Percentiles rank a stretch among this genome's conserved stretches.
phyloP scores from a whole-genome alignment of 2,797 vertebrate genomes.

The Austrolebias charrua region DNA sequence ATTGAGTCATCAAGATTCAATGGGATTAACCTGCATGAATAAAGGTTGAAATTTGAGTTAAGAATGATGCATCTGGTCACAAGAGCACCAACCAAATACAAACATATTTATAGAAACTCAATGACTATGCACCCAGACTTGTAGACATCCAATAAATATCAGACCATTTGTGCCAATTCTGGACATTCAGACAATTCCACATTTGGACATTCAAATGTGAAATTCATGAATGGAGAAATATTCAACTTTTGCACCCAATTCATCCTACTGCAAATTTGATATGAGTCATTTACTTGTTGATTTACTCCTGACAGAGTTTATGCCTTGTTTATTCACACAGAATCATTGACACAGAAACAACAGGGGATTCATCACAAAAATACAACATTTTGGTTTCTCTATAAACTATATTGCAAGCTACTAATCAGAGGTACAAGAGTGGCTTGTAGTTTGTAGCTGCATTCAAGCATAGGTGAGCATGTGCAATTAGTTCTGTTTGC shows the following conservation, averaged over 20 bases:
- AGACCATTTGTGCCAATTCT: constrained; percentile 37
- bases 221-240: constrained; percentile 76
- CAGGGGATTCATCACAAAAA: constrained; percentile 28
- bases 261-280: constrained; percentile 76
- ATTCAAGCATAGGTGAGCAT: constrained; percentile 16
- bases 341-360: constrained; percentile 57
- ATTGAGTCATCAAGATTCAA: too few relatives aligned
- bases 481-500: constrained; percentile 23
- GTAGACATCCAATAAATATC: constrained; percentile 24
- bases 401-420: constrained; percentile 47
- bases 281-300: constrained; percentile 69
- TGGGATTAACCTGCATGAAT: too few relatives aligned
- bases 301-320: constrained; percentile 64
- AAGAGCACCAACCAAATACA: too few relatives aligned
- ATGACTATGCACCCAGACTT: constrained; percentile 1
- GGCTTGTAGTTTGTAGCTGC: constrained; percentile 8
- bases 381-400: constrained; percentile 29
- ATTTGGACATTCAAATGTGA: constrained; percentile 40
- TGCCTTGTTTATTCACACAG: constrained; percentile 43
- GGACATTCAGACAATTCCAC: constrained; percentile 26
- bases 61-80: too few relatives aligned
- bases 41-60: too few relatives aligned
- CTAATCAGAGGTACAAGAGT: constrained; percentile 45
- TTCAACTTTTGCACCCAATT: constrained; percentile 53
- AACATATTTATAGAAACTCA: constrained; percentile 5